Conservation (phyloP, 2,888 invertebrate species). For the Bombyx huttoni region DNA sequence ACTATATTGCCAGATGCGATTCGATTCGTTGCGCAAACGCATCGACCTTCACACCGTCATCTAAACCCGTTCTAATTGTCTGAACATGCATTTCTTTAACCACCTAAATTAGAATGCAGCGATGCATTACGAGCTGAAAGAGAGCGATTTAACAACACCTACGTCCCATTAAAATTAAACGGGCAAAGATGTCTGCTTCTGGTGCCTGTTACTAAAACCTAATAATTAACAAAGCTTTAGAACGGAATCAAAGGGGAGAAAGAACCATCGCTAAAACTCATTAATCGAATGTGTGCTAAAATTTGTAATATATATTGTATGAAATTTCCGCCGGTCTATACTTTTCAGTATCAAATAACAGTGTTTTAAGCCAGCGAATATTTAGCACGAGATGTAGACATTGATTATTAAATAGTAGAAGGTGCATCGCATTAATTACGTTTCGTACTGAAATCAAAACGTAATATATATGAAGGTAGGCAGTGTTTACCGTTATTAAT, state of each 20-base stretch:
- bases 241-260: neutral
- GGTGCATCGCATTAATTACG: too few species aligned
- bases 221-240: neutral
- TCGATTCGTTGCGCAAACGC: conserved; percentile 31
- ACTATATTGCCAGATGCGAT: conserved; percentile 37
- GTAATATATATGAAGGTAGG: too few species aligned
- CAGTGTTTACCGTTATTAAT: too few species aligned
- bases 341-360: too few species aligned
- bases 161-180: neutral
- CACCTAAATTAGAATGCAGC: conserved; percentile 10
- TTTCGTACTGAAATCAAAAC: too few species aligned
- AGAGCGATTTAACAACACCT: conserved; percentile 2
- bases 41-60: conserved; percentile 37
- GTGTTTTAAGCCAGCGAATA: too few species aligned
- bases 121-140: conserved; percentile 8
- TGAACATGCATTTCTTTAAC: conserved; percentile 16
- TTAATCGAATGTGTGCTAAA: too few species aligned
- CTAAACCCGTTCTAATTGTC: conserved; percentile 31
- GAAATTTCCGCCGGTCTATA: too few species aligned
- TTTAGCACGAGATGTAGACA: too few species aligned
- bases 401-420: too few species aligned
- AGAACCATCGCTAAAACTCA: too few species aligned
- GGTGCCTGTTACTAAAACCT: neutral
- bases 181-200: neutral
- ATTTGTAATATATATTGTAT: too few species aligned